Percentiles rank a stretch among this genome's conserved stretches.
These are phyloP conservation scores for Chaetogeoica ovagalla DNA, from an alignment of 2,888 invertebrate species.

Conservation along the genomic window DNA sequence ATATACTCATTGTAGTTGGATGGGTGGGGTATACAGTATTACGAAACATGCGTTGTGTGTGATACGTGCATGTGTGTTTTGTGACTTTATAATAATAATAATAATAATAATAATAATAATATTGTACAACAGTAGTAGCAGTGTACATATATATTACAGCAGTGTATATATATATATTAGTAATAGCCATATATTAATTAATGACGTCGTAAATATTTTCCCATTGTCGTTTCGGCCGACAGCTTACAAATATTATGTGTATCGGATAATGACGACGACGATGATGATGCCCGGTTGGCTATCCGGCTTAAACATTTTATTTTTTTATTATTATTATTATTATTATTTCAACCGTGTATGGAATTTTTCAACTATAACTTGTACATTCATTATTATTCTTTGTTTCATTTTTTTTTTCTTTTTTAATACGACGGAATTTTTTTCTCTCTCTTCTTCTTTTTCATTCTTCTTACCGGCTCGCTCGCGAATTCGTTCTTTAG, in stretches of 20 bases:
- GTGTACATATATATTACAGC: too few species aligned
- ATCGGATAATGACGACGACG: background rate
- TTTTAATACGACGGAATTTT: conserved; percentile 25
- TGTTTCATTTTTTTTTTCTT: conserved; percentile 1
- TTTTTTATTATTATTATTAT: background rate
- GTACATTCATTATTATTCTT: conserved; percentile 28
- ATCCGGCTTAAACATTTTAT: conserved; percentile 40
- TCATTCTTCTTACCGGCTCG: background rate
- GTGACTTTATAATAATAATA: too few species aligned
- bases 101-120: too few species aligned
- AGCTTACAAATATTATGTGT: conserved; percentile 39
- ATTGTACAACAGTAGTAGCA: too few species aligned
- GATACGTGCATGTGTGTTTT: too few species aligned
- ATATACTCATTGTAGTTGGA: too few species aligned
- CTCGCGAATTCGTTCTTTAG: conserved; percentile 13
- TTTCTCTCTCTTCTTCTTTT: conserved; percentile 25
- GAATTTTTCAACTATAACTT: conserved; percentile 23
- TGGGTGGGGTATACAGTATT: too few species aligned
- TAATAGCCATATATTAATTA: conserved; percentile 22
- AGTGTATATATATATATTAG: too few species aligned
- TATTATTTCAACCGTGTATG: conserved; percentile 9
- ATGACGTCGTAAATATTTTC: conserved; percentile 47
- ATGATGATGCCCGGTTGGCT: background rate
- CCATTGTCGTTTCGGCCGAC: conserved; percentile 47
- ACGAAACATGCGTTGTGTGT: too few species aligned